These are phyloP conservation scores for Ophthalmolycus amberensis DNA, from an alignment of 2,113 vertebrate species.

Conservation along the genomic window DNA sequence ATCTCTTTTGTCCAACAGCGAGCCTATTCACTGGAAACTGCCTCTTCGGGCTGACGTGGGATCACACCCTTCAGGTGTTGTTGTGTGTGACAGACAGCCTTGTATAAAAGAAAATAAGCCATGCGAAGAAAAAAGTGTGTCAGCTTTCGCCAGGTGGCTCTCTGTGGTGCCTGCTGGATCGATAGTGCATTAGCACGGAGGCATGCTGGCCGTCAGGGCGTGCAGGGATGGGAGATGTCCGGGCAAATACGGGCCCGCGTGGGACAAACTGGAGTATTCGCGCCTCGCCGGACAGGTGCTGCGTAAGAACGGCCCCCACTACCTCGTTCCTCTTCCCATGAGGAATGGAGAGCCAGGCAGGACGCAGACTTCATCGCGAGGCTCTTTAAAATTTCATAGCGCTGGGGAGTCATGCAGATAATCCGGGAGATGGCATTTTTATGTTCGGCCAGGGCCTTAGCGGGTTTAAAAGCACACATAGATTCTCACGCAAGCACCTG, in stretches of 20 bases:
- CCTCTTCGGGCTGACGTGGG: neutral
- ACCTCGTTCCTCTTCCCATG: neutral
- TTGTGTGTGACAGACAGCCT: constrained; percentile 45
- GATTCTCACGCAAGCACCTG: constrained; percentile 42
- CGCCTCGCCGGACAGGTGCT: constrained; percentile 15
- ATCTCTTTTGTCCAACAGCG: constrained; percentile 21
- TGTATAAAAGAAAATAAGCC: constrained; percentile 49
- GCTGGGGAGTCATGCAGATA: constrained; percentile 72
- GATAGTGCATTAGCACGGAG: constrained; percentile 77
- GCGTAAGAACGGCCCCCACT: constrained; percentile 15
- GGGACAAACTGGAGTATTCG: constrained; percentile 31
- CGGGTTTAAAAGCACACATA: constrained; percentile 46
- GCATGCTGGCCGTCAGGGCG: constrained; percentile 31
- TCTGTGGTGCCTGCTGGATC: constrained; percentile 69
- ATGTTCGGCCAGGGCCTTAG: constrained; percentile 23
- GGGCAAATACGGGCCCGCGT: constrained; percentile 31
- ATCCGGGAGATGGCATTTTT: constrained; percentile 62
- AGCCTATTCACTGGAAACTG: constrained; percentile 4
- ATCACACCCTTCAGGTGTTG: constrained; percentile 34
- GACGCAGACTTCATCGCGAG: constrained; percentile 47
- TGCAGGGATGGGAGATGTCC: constrained; percentile 47
- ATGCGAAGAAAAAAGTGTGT: constrained; percentile 20
- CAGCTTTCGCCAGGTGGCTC: constrained; percentile 57
- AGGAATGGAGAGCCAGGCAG: constrained; percentile 36
- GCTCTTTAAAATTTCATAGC: constrained; percentile 74